Evolutionary conservation across 2,888 invertebrate genomes (phyloP), one percentile per base, ranked within the genome.

Genomic region (Drosophila neonasuta): DNA sequence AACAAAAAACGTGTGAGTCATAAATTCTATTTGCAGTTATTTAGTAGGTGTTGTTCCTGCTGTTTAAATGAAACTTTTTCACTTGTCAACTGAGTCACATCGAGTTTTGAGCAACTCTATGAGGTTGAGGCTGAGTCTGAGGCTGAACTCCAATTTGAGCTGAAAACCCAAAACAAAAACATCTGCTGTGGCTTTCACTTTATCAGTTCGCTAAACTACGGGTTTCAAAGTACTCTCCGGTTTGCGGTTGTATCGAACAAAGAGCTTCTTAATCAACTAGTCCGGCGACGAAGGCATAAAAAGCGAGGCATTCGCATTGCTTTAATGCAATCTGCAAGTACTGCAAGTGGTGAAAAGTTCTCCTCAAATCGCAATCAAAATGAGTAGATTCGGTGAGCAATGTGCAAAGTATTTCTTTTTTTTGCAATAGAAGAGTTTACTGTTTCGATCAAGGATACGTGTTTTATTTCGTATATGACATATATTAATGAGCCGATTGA

Each of bases 1-100:
- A 17, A 9, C 29, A 50, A 49, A 3, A 3, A 48, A 50, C 5
- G 5, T 32, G 39, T 51, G 48, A 56, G 7, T 46, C 54, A 58
- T 8, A 10, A 20, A 4, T 10, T 6, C 9, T 63, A 56, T 63
- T 49, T 56, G 10, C 11, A 24, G 44, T 8, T 13, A 7, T 24
- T 24, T 36, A 63, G 70, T 49, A 71, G 71, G 71, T 71, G n/a
- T 30, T 49, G 57, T 30, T 51, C 15, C 48, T 42, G 59, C 52
- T 64, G 46, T 60, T 59, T 41, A 56, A 69, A 57, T 59, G 11
- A 17, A 69, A 50, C 32, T 13, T 11, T n/a, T 42, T 17, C 7
- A 58, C 30, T 15, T 58, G 34, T 34, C 2, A 9, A 29, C 42
- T 72, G 69, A 64, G 17, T 69, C 74, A 72, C 10, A 55, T 13